Conservation (phyloP, 2,888 invertebrate genomes). For the Neocrepidodera transversa region DNA sequence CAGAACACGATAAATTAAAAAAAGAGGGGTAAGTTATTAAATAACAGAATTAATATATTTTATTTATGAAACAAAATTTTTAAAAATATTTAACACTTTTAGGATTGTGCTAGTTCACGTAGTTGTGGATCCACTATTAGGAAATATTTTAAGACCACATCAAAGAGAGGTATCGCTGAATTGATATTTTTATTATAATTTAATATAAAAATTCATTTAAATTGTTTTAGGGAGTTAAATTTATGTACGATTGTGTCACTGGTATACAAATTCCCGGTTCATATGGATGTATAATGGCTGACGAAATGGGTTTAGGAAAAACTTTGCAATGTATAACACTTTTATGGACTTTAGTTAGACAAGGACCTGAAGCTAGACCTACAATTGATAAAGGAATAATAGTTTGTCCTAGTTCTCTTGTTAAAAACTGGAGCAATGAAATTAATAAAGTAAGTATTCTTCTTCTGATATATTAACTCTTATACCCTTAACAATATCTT, state of each 20-base stretch:
- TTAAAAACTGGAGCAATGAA: slow-evolving; percentile 99
- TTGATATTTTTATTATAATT: no score
- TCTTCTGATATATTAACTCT: no score
- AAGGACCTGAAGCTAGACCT: slow-evolving; percentile 91
- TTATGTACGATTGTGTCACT: slow-evolving; percentile 99
- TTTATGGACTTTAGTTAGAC: slow-evolving; percentile 91
- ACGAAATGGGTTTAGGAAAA: slow-evolving; percentile 99
- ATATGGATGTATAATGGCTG: slow-evolving; percentile 98
- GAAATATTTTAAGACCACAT: slow-evolving; percentile 92
- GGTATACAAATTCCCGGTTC: slow-evolving; percentile 86
- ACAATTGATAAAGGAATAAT: slow-evolving; percentile 92
- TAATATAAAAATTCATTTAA: neutral
- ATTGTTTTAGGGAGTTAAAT: slow-evolving; percentile 81
- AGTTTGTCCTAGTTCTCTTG: slow-evolving; percentile 96
- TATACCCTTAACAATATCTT: slow-evolving; percentile 9
- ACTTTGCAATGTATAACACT: slow-evolving; percentile 97
- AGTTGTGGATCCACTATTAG: slow-evolving; percentile 94
- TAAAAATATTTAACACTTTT: slow-evolving; percentile 41
- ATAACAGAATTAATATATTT: no score
- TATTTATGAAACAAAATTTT: no score
- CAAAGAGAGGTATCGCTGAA: slow-evolving; percentile 77
- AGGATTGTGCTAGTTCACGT: slow-evolving; percentile 84
- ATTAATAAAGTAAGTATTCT: slow-evolving; percentile 73
- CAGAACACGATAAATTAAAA: slow-evolving; percentile 88
- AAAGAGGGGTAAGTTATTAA: slow-evolving; percentile 70